Evolutionary conservation across 2,888 invertebrate genomes (phyloP).

Genomic region (Chymomyza procnemis): DNA sequence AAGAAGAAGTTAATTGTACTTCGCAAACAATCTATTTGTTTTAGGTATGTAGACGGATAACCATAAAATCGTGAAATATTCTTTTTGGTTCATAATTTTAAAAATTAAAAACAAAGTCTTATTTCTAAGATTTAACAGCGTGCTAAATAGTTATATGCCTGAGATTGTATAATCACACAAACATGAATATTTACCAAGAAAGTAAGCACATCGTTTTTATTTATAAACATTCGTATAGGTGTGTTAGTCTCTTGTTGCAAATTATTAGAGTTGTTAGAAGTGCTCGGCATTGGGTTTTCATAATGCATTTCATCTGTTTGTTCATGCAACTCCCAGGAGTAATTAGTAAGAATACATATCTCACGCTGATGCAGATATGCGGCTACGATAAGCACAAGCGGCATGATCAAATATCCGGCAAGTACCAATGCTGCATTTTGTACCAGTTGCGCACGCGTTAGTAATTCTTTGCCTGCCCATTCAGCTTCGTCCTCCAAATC

Average conservation of each 20-base stretch:
- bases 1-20: no score
- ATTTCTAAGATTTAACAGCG: no score
- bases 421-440: conserved; percentile 8
- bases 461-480: conserved; percentile 25
- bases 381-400: conserved; percentile 35
- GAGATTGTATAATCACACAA: no score
- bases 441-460: neutral
- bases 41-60: no score
- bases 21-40: no score
- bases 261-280: neutral
- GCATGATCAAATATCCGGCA: conserved; percentile 26
- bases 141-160: no score
- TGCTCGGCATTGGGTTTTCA: neutral
- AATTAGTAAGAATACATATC: conserved; percentile 7
- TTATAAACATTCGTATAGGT: neutral
- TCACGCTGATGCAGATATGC: conserved; percentile 37
- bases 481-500: conserved; percentile 37
- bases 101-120: no score
- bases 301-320: neutral
- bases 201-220: conserved; percentile 23
- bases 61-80: neutral
- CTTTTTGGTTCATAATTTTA: no score
- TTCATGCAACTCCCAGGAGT: conserved; percentile 17
- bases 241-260: neutral
- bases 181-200: conserved; percentile 32